Evolutionary conservation across 2,113 vertebrate species (phyloP), one percentile per base, ranked within the genome.

Genomic region (Lucifuga dentata): DNA sequence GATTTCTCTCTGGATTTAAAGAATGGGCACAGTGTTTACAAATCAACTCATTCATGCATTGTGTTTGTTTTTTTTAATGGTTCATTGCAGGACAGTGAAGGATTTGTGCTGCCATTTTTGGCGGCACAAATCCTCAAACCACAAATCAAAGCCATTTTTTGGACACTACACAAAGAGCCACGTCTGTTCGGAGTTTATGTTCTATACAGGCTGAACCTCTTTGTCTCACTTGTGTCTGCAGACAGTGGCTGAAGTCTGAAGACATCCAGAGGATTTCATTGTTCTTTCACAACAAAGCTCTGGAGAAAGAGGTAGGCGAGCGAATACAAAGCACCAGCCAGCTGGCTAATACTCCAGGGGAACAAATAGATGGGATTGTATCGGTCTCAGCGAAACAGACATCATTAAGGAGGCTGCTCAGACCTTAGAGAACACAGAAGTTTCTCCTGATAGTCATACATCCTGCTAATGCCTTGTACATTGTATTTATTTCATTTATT

Each of bases 231-330:
- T 70, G 45, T 74, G 58, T 78, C 75, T 76, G 13, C 68, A 99
- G 97, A 84, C 97, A 99, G 52, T 99, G 97, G 97, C 93, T 98
- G 73, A 99, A 99, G 86, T 99, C 97, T 49, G 97, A 99, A 84
- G 97, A 98, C 72, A 98, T 99, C 90, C 96, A 99, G 88, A 94
- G 97, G 90, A 97, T 98, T 89, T 98, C 97, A 26, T 89, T 99
- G 79, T 95, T 99, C 89, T 99, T 99, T 90, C 97, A 99, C 73
- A 97, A 99, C 76, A 98, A 97, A 90, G 88, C 93, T 29, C 86
- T 98, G 68, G 97, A 99, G 86, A 98, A 97, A 86, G 96, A 99
- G 93, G 97, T 98, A 94, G 88, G 78, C 16, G 5, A 68, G 58
- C 8, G 63, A 57, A 76, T 46, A 63, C 57, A 43, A 56, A 76